Percentiles rank a stretch among this genome's conserved stretches.
These are phyloP conservation scores for Watsonalla cultraria DNA, from an alignment of 2,888 invertebrate species.

Conservation along the genomic window DNA sequence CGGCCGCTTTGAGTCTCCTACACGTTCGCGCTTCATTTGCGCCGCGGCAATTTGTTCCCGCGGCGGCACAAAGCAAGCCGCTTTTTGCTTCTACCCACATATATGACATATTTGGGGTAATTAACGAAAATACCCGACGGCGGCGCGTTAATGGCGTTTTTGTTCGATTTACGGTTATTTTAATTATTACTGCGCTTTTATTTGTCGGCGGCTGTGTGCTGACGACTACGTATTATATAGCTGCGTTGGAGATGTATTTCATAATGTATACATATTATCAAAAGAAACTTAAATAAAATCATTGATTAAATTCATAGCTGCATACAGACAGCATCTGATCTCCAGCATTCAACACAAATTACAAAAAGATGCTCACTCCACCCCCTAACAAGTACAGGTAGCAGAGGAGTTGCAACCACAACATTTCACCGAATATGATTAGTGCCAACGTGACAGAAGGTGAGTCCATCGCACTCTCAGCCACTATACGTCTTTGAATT, in stretches of 20 bases:
- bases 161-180: conserved; percentile 21
- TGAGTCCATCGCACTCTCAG: too few species aligned
- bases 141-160: conserved; percentile 41
- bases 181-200: conserved; percentile 12
- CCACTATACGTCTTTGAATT: too few species aligned
- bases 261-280: too few species aligned
- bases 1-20: conserved; percentile 41
- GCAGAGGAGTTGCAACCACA: too few species aligned
- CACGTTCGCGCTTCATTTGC: conserved; percentile 48
- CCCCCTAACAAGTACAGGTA: too few species aligned
- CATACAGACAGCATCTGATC: too few species aligned
- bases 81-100: conserved; percentile 14
- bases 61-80: conserved; percentile 20
- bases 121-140: conserved; percentile 57
- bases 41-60: conserved; percentile 46
- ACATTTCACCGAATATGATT: too few species aligned
- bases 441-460: too few species aligned
- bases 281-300: too few species aligned
- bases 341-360: too few species aligned
- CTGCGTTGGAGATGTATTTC: background rate
- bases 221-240: background rate
- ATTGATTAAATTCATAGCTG: too few species aligned
- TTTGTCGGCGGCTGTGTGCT: background rate
- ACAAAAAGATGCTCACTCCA: too few species aligned
- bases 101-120: conserved; percentile 66